These are phyloP conservation scores for Chaunax sp. DNA, from an alignment of 2,797 vertebrate genomes.

Conservation along the genomic window DNA sequence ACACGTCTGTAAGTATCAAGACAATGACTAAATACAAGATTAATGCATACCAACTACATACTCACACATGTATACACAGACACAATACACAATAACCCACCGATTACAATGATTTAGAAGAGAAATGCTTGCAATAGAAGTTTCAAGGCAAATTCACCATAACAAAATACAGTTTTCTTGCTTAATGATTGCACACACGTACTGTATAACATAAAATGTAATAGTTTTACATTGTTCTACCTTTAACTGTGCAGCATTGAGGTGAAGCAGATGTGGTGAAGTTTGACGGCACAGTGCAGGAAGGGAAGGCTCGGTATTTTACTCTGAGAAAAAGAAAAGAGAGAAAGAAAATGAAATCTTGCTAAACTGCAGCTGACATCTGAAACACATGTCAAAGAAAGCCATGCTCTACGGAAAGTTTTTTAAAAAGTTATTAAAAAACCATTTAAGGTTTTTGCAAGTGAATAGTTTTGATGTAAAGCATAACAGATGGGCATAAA, in stretches of 20 bases:
- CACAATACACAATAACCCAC: neutral
- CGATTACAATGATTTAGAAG: neutral
- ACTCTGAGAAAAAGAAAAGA: constrained; percentile 27
- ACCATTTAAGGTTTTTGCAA: no score
- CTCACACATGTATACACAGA: neutral
- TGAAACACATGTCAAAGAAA: neutral
- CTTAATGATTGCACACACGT: neutral
- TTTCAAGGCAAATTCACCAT: no score
- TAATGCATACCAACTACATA: neutral
- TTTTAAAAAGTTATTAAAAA: no score
- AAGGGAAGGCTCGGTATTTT: constrained; percentile 16
- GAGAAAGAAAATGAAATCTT: constrained; percentile 7
- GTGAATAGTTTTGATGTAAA: no score
- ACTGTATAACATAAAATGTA: neutral
- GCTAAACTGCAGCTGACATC: constrained; percentile 2
- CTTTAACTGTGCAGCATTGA: constrained; percentile 40
- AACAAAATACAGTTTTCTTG: neutral
- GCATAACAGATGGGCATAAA: no score
- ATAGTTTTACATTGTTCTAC: constrained; percentile 40
- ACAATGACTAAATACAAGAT: neutral
- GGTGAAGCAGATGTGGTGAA: constrained; percentile 27
- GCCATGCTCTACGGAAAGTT: neutral
- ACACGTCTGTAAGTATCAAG: no score
- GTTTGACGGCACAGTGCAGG: constrained; percentile 29
- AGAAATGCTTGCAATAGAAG: no score